Base-by-base conservation (phyloP, 1,140 invertebrate species). In the Cherax destructor region DNA sequence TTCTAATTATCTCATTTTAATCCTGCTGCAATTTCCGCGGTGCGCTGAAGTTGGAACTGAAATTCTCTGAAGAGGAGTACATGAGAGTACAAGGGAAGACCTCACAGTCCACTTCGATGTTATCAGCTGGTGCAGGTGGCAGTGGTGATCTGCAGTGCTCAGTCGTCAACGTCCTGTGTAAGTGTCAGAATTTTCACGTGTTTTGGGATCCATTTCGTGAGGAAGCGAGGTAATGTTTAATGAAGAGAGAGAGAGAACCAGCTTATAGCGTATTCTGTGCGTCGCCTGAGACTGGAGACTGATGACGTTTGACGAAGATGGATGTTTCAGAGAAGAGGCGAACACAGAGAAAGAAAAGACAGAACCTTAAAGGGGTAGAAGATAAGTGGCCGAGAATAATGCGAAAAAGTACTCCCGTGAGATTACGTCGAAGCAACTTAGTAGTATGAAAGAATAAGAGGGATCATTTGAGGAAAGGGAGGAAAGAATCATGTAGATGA, bases 1-100 rank as follows among this genome's bases (percentile, higher is more conserved):
- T 89, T 89, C 69, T 89, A 89, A 89, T 89, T 89, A 83, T 72
- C 79, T 47, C 41, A 83, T 16, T 89, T 89, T 85, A 69, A 76
- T 85, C 49, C n/a, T 49, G 47, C 69, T 13, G 16, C 41, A 16
- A 30, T 13, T 47, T 18, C 10, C 21, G 69, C 49, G 69, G 50
- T 50, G 65, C 21, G 41, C 21, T 24, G 61, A 65, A 18, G 61
- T 65, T 65, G 61, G 18, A 7, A 21, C 13, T 65, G 61, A 16
- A 5, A 16, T 65, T 65, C 61, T 65, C 18, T 16, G 50, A 47
- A 80, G 78, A 52, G 78, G 30, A 41, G 50, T n/a, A 21, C 7
- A 76, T 76, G 7, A 21, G 77, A 79, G 30, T 79, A 41, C 30
- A 41, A 41, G 30, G 30, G 30, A 41, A 41, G 30, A 41, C 30